Percentiles rank a stretch among this genome's conserved stretches.
Evolutionary conservation across 2,888 invertebrate genomes (phyloP).

Genomic region (Lasioglossum calceatum): DNA sequence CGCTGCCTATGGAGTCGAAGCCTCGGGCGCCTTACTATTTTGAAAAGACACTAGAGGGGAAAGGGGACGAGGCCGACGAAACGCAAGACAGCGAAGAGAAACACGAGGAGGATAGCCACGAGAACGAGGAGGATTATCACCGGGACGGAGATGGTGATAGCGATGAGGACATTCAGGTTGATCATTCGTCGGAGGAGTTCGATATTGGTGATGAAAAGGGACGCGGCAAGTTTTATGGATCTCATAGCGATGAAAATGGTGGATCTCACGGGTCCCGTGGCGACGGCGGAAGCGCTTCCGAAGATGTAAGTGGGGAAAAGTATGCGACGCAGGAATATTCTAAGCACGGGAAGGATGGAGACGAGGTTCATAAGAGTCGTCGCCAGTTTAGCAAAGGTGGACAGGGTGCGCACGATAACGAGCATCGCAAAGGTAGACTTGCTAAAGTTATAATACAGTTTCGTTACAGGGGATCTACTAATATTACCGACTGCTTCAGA

Average conservation of each 20-base stretch:
- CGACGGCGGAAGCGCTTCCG: constrained; percentile 16
- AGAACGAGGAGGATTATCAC: constrained; percentile 17
- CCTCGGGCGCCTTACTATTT: constrained; percentile 55
- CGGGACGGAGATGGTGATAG: constrained; percentile 24
- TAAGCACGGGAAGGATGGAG: constrained; percentile 86
- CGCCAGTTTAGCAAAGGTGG: constrained; percentile 86
- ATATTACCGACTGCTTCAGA: constrained; percentile 76
- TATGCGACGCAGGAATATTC: constrained; percentile 85
- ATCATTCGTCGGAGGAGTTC: constrained; percentile 21
- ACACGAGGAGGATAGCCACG: constrained; percentile 51
- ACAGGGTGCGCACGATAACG: constrained; percentile 86
- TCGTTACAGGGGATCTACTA: neutral
- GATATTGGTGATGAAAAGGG: neutral
- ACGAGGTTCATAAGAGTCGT: constrained; percentile 86
- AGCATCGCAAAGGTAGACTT: constrained; percentile 83
- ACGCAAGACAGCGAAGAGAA: constrained; percentile 56
- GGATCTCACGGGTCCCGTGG: neutral
- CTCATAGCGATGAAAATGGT: constrained; percentile 13
- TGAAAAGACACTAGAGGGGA: constrained; percentile 61
- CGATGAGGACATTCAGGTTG: neutral
- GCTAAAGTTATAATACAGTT: neutral
- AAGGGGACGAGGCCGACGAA: constrained; percentile 54
- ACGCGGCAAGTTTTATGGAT: neutral
- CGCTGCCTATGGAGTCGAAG: constrained; percentile 29
- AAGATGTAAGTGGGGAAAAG: constrained; percentile 85